These are phyloP conservation scores for Cyanoliseus patagonus DNA, from an alignment of 2,113 vertebrate species.

Conservation along the genomic window DNA sequence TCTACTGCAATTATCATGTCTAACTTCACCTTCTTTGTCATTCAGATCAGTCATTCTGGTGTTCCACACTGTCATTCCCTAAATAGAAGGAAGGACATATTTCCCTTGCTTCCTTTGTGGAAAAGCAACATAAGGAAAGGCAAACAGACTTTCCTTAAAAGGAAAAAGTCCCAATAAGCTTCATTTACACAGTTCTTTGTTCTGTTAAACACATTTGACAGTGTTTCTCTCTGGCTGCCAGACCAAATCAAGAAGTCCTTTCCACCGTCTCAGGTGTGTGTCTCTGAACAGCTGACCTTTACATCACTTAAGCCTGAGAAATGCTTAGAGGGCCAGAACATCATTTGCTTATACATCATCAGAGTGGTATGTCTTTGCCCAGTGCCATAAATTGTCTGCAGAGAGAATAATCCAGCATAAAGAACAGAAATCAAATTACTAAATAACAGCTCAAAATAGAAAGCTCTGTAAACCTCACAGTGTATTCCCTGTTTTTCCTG, in stretches of 20 bases:
- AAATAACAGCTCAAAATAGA: constrained; percentile 41
- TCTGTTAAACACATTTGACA: background rate
- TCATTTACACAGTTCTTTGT: background rate
- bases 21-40: background rate
- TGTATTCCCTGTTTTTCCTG: background rate
- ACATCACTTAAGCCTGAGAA: background rate
- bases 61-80: background rate
- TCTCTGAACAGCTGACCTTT: background rate
- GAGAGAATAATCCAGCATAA: background rate
- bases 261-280: background rate
- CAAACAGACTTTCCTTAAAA: background rate
- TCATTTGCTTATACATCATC: background rate
- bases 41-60: rapidly evolving
- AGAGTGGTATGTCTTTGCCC: background rate
- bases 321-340: background rate
- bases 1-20: background rate
- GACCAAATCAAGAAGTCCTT: background rate
- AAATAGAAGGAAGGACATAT: background rate
- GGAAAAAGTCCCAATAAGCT: background rate
- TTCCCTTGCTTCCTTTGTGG: background rate
- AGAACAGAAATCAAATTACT: constrained; percentile 13
- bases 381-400: background rate
- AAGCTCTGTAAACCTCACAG: background rate
- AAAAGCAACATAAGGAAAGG: background rate
- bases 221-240: background rate